These are phyloP conservation scores for Eulemur rufifrons DNA, from an alignment of 2,113 vertebrate genomes.

Conservation along the genomic window DNA sequence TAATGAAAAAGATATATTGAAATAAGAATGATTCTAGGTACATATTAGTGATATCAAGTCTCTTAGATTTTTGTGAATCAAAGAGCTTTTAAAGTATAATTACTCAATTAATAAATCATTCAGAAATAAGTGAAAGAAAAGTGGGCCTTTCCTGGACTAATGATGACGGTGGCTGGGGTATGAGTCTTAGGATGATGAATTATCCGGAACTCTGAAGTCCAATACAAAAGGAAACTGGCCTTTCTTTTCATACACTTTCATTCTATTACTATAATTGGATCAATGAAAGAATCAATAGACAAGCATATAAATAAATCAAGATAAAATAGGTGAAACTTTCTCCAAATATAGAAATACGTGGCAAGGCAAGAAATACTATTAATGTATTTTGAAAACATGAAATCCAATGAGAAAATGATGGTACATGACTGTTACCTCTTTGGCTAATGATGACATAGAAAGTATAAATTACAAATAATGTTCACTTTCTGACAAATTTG, in stretches of 20 bases:
- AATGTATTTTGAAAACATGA: neutral
- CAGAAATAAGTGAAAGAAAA: too few relatives aligned
- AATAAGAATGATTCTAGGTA: neutral
- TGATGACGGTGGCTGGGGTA: accelerated
- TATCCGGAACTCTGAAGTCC: neutral
- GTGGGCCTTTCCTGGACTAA: neutral
- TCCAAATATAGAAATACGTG: neutral
- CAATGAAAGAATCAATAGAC: neutral
- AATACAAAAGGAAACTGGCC: neutral
- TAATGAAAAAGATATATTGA: neutral
- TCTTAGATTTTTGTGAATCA: neutral
- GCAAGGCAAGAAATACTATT: neutral
- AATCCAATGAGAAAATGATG: neutral
- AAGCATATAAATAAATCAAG: too few relatives aligned
- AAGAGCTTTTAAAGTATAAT: neutral
- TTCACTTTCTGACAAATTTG: neutral
- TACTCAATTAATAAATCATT: neutral
- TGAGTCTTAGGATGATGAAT: neutral
- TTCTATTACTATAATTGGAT: neutral
- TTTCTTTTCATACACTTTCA: neutral
- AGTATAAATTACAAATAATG: too few relatives aligned
- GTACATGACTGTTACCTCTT: neutral
- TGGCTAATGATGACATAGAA: neutral
- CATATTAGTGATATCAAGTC: neutral
- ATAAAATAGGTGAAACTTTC: neutral